Evolutionary conservation across 2,888 invertebrate genomes (phyloP).

Genomic region (Callimorpha dominula): DNA sequence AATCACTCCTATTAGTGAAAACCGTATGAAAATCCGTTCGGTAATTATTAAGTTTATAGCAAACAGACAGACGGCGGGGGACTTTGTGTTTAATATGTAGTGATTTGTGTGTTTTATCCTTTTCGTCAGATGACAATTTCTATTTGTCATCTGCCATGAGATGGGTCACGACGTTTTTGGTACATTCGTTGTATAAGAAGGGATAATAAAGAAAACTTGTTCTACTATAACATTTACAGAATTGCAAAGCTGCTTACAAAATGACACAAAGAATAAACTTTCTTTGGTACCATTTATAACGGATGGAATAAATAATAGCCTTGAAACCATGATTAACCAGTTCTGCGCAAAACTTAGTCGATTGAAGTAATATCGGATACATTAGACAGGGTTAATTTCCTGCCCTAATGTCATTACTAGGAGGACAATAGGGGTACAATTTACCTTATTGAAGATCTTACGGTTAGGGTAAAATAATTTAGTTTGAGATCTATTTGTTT

Average conservation of each 20-base stretch:
- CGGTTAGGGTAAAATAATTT: neutral
- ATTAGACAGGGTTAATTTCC: slow-evolving; percentile 20
- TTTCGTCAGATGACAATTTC: too few relatives aligned
- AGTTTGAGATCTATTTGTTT: neutral
- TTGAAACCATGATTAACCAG: neutral
- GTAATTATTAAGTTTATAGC: too few relatives aligned
- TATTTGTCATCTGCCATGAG: neutral
- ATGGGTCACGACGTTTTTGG: neutral
- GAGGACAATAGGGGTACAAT: neutral
- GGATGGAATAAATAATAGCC: neutral
- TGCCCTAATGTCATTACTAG: slow-evolving; percentile 15
- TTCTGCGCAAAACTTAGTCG: neutral
- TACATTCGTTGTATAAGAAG: neutral
- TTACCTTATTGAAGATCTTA: neutral
- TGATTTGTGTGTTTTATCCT: too few relatives aligned
- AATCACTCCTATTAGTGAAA: too few relatives aligned
- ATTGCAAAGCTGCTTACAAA: neutral
- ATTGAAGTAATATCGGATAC: slow-evolving; percentile 10
- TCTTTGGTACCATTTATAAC: neutral
- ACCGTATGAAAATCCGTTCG: too few relatives aligned
- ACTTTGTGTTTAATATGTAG: too few relatives aligned
- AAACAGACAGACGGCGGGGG: too few relatives aligned
- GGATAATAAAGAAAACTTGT: neutral
- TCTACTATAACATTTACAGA: neutral
- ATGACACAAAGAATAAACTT: neutral